phyloP scores from a whole-genome alignment of 1,140 invertebrate genomes.

The Drosophila obscura region DNA sequence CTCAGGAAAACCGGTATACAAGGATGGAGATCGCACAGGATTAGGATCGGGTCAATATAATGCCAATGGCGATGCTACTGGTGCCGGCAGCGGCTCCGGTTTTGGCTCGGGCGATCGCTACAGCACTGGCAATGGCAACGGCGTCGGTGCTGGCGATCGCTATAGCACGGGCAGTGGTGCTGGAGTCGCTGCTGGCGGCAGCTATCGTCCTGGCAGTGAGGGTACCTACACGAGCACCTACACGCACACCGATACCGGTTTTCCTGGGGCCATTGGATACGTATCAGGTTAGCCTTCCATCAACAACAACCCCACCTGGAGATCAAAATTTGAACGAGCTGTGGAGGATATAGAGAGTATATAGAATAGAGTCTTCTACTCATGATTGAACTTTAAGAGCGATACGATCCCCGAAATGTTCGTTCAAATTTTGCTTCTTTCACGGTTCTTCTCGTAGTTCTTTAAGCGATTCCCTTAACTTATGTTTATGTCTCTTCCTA shows the following conservation, averaged over 20 bases:
- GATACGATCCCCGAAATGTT: constrained; percentile 16
- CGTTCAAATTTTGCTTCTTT: constrained; percentile 48
- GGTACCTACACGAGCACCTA: constrained; percentile 62
- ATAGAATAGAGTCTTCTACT: not conserved
- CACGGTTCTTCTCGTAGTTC: constrained; percentile 21
- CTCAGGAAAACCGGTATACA: constrained; percentile 78
- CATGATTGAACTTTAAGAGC: not conserved
- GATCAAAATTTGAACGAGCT: constrained; percentile 71
- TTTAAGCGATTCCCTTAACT: constrained; percentile 16
- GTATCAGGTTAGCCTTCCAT: constrained; percentile 73
- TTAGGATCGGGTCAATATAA: constrained; percentile 40
- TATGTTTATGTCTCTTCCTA: constrained; percentile 32
- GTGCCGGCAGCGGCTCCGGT: constrained; percentile 45
- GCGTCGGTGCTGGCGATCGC: constrained; percentile 25
- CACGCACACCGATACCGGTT: constrained; percentile 69
- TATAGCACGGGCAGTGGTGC: constrained; percentile 30
- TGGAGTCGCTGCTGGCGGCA: constrained; percentile 34
- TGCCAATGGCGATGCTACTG: constrained; percentile 17
- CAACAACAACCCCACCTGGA: constrained; percentile 33
- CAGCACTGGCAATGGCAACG: constrained; percentile 36
- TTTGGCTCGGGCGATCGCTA: constrained; percentile 43
- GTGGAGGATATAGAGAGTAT: constrained; percentile 7
- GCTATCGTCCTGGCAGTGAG: constrained; percentile 39
- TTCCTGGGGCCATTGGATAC: constrained; percentile 79
- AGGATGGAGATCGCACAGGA: constrained; percentile 57